Conservation (phyloP, 2,797 vertebrate species). For the Dermochelys coriacea region DNA sequence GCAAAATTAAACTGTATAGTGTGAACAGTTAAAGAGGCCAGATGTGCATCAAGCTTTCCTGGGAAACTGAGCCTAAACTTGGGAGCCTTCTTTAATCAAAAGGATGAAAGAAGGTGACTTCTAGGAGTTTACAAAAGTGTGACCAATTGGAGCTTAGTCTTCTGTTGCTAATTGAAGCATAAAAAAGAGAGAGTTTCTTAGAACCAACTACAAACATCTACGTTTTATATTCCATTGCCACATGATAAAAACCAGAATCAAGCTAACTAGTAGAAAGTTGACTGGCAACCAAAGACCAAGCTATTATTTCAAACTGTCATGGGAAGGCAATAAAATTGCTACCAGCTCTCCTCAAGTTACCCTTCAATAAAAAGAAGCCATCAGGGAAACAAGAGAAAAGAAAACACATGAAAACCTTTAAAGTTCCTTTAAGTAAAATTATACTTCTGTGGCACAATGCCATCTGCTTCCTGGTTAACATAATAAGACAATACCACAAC, state of each 20-base stretch:
- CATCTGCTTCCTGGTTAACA: constrained; percentile 79
- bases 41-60: constrained; percentile 54
- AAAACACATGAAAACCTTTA: constrained; percentile 81
- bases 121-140: constrained; percentile 70
- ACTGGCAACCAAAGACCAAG: constrained; percentile 79
- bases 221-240: constrained; percentile 73
- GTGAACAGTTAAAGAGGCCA: constrained; percentile 44
- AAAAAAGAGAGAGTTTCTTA: constrained; percentile 66
- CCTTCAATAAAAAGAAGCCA: constrained; percentile 85
- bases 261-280: constrained; percentile 78
- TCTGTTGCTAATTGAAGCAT: constrained; percentile 75
- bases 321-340: constrained; percentile 85
- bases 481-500: constrained; percentile 77
- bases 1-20: constrained; percentile 58
- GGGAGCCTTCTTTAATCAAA: constrained; percentile 62
- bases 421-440: constrained; percentile 82
- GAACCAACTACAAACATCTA: constrained; percentile 66
- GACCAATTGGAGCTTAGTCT: constrained; percentile 70
- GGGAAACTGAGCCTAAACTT: constrained; percentile 58
- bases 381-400: constrained; percentile 81
- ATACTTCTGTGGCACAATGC: constrained; percentile 76
- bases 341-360: constrained; percentile 85
- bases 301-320: constrained; percentile 84
- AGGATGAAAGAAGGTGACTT: constrained; percentile 49
- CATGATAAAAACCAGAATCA: constrained; percentile 82